Percentiles rank a stretch among this genome's conserved stretches.
These are phyloP conservation scores for Rhagologus leucostigma DNA, from an alignment of 2,113 vertebrate species.

Conservation along the genomic window DNA sequence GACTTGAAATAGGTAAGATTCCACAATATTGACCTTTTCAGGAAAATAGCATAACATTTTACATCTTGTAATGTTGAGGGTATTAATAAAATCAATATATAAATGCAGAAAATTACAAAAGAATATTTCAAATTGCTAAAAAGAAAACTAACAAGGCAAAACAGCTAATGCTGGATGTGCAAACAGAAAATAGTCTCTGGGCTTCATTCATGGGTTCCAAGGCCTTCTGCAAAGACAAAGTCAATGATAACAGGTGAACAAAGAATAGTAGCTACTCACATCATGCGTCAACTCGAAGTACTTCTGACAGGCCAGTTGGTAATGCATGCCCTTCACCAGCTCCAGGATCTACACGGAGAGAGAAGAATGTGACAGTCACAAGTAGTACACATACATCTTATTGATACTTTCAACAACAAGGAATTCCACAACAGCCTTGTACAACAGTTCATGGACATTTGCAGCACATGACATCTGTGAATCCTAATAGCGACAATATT, in stretches of 20 bases:
- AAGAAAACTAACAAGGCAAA: slow-evolving; percentile 45
- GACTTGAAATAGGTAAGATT: neutral
- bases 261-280: slow-evolving; percentile 79
- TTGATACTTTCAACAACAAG: neutral
- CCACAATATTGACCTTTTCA: neutral
- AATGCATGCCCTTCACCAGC: slow-evolving; percentile 95
- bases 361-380: neutral
- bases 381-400: neutral
- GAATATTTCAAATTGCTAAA: neutral
- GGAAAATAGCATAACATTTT: neutral
- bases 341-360: slow-evolving; percentile 83
- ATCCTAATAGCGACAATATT: neutral
- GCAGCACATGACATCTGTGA: neutral
- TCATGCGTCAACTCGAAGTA: slow-evolving; percentile 94
- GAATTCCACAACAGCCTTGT: neutral
- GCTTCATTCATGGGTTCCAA: slow-evolving; percentile 18
- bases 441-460: neutral
- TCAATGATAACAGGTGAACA: neutral
- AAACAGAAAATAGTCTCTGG: slow-evolving; percentile 17
- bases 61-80: neutral
- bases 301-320: slow-evolving; percentile 96
- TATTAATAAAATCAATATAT: neutral
- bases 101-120: neutral
- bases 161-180: slow-evolving; percentile 59
- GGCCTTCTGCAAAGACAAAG: slow-evolving; percentile 28